Evolutionary conservation across 1,140 invertebrate species (phyloP).

Genomic region (Lasaia peninsularis): DNA sequence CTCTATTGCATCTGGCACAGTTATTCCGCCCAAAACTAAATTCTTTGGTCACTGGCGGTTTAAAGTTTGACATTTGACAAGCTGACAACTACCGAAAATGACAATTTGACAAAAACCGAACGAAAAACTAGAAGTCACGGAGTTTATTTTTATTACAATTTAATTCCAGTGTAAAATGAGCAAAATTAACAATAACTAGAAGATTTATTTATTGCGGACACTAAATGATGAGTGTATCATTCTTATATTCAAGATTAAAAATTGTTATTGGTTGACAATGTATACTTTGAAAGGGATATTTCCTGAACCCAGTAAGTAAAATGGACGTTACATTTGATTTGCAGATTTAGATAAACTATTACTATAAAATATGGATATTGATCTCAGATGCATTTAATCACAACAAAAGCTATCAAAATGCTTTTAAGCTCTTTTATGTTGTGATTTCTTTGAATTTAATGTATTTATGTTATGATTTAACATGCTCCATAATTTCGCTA

Average conservation of each 20-base stretch:
- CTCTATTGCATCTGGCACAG: too few relatives aligned
- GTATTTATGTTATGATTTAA: too few relatives aligned
- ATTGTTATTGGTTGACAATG: conserved; percentile 55
- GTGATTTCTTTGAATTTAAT: too few relatives aligned
- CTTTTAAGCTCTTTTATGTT: too few relatives aligned
- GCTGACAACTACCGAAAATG: conserved; percentile 65
- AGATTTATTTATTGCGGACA: conserved; percentile 39
- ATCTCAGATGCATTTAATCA: too few relatives aligned
- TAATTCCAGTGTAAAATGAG: conserved; percentile 51
- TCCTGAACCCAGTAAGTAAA: conserved; percentile 77
- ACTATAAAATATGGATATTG: too few relatives aligned
- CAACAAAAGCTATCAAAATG: too few relatives aligned
- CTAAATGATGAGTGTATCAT: conserved; percentile 70
- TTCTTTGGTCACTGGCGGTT: background rate
- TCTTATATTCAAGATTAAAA: conserved; percentile 36
- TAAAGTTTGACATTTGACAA: background rate
- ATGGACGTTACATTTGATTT: conserved; percentile 19
- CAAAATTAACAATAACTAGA: conserved; percentile 49
- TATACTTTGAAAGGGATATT: conserved; percentile 78
- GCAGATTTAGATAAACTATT: too few relatives aligned
- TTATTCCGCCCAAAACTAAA: too few relatives aligned
- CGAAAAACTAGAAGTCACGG: conserved; percentile 52
- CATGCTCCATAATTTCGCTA: too few relatives aligned
- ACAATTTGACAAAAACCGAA: conserved; percentile 67
- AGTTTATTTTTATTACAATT: conserved; percentile 39